These are phyloP conservation scores for Euura saliciscinereae DNA, from an alignment of 1,140 invertebrate species.

Conservation along the genomic window DNA sequence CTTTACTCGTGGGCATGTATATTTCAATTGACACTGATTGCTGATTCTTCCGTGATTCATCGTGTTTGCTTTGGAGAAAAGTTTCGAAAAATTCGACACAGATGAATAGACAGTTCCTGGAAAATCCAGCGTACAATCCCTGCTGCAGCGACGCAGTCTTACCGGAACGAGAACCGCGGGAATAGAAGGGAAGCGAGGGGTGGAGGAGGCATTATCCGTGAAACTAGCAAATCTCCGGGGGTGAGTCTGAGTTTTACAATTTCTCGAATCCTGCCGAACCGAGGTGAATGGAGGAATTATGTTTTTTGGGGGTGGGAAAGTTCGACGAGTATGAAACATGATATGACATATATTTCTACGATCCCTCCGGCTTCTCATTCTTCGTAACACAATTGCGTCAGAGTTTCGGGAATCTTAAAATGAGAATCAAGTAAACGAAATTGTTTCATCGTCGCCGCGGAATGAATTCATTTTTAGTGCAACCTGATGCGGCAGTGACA, in stretches of 20 bases:
- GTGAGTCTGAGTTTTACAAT: constrained; percentile 9
- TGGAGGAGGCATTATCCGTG: constrained; percentile 31
- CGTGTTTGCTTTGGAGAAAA: constrained; percentile 34
- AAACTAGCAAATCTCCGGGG: constrained; percentile 39
- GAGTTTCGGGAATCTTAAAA: background rate
- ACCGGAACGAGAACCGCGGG: background rate
- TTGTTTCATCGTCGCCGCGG: constrained; percentile 9
- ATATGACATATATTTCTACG: background rate
- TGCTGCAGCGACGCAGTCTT: constrained; percentile 17
- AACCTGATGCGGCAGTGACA: too few relatives aligned
- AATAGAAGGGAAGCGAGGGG: constrained; percentile 6
- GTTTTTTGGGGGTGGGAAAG: constrained; percentile 23
- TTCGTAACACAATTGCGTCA: background rate
- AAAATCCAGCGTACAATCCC: constrained; percentile 31
- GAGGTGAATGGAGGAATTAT: constrained; percentile 38
- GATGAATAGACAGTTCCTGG: constrained; percentile 46
- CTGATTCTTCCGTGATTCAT: constrained; percentile 30
- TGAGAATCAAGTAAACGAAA: background rate
- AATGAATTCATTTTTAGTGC: too few relatives aligned
- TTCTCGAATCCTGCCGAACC: constrained; percentile 25
- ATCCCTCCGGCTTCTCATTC: too few relatives aligned
- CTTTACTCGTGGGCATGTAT: background rate
- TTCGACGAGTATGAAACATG: background rate
- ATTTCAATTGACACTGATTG: constrained; percentile 50
- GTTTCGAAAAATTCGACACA: constrained; percentile 31